phyloP scores from a whole-genome alignment of 23 tunicate species.

The Halocynthia roretzi region DNA sequence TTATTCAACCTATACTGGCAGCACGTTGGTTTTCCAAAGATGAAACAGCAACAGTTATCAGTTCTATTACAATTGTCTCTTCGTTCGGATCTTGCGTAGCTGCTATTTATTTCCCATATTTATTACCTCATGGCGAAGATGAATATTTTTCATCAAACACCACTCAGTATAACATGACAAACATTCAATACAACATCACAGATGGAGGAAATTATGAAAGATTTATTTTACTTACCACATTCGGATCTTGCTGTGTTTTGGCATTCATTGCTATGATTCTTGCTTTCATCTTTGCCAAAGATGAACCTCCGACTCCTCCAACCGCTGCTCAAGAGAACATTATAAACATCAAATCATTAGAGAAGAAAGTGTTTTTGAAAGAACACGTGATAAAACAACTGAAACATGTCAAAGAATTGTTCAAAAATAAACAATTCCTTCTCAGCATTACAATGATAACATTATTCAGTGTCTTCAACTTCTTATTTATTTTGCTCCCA shows the following conservation, averaged over 20 bases:
- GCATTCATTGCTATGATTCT: neutral
- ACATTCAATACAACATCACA: neutral
- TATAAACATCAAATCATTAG: too few species aligned
- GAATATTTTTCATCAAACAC: too few species aligned
- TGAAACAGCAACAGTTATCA: constrained; percentile 11
- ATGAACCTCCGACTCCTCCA: neutral
- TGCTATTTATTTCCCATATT: neutral
- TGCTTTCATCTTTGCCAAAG: neutral
- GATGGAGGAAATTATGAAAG: neutral
- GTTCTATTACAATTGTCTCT: neutral
- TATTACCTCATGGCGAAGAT: too few species aligned
- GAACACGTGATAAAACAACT: too few species aligned
- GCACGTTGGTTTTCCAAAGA: neutral
- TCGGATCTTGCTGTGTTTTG: neutral
- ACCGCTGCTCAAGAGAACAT: neutral
- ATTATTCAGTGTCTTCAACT: too few species aligned
- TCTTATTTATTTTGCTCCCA: too few species aligned
- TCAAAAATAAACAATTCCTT: too few species aligned
- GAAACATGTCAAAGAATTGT: too few species aligned
- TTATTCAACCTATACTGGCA: neutral
- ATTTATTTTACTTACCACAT: neutral
- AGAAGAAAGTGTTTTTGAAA: too few species aligned
- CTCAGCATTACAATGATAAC: too few species aligned
- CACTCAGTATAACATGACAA: neutral
- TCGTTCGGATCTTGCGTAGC: neutral